Evolutionary conservation across 2,797 vertebrate genomes (phyloP).

Genomic region (Peromyscus nudipes): DNA sequence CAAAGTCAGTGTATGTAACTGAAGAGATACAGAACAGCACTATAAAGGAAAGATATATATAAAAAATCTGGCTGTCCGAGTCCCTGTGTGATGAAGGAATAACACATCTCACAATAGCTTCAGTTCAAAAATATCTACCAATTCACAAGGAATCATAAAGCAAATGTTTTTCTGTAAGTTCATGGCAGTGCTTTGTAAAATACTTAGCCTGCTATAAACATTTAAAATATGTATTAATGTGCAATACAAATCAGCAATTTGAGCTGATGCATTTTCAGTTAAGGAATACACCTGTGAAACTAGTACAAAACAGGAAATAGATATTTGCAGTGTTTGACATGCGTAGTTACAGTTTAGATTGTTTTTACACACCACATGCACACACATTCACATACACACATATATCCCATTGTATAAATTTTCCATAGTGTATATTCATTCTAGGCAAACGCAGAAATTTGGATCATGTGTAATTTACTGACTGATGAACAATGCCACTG

Average conservation of each 20-base stretch:
- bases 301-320: not conserved
- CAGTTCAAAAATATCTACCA: not conserved
- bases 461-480: not conserved
- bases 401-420: not conserved
- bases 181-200: slow-evolving; percentile 2
- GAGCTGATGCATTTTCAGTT: not conserved
- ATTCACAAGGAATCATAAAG: not conserved
- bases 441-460: not conserved
- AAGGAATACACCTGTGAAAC: not conserved
- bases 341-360: not conserved
- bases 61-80: not conserved
- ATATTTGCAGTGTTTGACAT: not conserved
- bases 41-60: not conserved
- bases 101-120: not conserved
- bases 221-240: not conserved
- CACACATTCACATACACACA: not conserved
- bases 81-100: not conserved
- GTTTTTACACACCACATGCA: not conserved
- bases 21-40: not conserved
- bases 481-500: not conserved
- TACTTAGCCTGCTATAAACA: not conserved
- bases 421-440: not conserved
- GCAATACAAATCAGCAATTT: not conserved
- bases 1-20: not conserved
- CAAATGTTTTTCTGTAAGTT: not conserved